Conservation (phyloP, 2,797 vertebrate species). For the Takifugu ocellatus region DNA sequence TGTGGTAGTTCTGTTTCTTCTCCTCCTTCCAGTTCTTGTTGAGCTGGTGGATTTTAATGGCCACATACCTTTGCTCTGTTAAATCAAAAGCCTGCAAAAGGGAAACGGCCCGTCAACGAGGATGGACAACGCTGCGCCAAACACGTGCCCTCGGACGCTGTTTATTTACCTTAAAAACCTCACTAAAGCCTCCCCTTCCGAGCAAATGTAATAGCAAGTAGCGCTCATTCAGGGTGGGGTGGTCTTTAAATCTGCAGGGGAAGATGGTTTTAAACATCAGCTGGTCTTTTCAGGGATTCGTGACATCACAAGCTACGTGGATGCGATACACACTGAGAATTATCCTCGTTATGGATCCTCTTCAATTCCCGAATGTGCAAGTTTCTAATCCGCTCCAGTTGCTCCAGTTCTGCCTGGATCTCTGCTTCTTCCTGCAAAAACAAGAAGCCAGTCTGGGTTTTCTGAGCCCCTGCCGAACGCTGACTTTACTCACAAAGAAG, state of each 20-base stretch:
- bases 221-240: conserved; percentile 97
- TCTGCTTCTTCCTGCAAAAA: conserved; percentile 91
- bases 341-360: conserved; percentile 99
- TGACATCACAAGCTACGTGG: background rate
- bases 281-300: background rate
- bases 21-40: conserved; percentile 99
- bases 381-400: conserved; percentile 96
- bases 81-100: conserved; percentile 91
- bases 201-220: conserved; percentile 95
- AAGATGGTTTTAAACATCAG: background rate
- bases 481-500: background rate
- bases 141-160: background rate
- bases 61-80: conserved; percentile 98
- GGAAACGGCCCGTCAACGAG: background rate
- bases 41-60: conserved; percentile 99
- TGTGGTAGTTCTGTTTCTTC: conserved; percentile 99
- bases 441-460: background rate
- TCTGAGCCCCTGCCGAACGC: no score
- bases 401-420: conserved; percentile 96
- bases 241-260: conserved; percentile 92
- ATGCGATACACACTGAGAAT: conserved; percentile 87
- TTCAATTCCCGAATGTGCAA: conserved; percentile 99
- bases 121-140: background rate
- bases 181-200: conserved; percentile 98
- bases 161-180: conserved; percentile 93